Evolutionary conservation across 2,888 invertebrate species (phyloP).

Genomic region (Aproaerema taeniolella): DNA sequence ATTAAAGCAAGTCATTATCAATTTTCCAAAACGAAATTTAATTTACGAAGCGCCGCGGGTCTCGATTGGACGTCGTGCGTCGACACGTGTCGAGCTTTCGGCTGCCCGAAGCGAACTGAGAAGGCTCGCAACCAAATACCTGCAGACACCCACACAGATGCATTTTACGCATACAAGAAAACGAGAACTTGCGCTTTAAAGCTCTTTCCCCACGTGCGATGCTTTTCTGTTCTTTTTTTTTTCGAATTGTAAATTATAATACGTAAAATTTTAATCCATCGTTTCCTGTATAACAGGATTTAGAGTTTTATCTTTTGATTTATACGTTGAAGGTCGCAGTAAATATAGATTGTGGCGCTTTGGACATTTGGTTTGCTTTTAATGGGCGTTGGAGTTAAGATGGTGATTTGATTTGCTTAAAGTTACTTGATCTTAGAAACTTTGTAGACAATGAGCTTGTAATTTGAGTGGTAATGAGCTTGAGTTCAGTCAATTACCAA

Average conservation of each 20-base stretch:
- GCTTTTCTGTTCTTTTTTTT: constrained; percentile 24
- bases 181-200: constrained; percentile 58
- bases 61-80: no score
- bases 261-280: constrained; percentile 21
- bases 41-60: no score
- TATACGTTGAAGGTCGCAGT: constrained; percentile 9
- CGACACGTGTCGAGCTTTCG: constrained; percentile 32
- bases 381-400: background rate
- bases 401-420: background rate
- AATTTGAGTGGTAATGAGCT: constrained; percentile 7
- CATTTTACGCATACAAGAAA: constrained; percentile 42
- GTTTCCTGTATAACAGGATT: constrained; percentile 13
- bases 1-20: background rate
- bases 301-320: constrained; percentile 14
- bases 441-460: constrained; percentile 7
- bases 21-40: constrained; percentile 1
- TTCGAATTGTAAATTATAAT: constrained; percentile 41
- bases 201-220: constrained; percentile 49
- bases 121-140: constrained; percentile 51
- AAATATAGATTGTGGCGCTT: constrained; percentile 9
- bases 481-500: constrained; percentile 5
- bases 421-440: constrained; percentile 4
- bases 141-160: constrained; percentile 69
- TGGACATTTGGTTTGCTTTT: background rate
- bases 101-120: constrained; percentile 62